A percentile compares a stretch with the other conserved stretches of the same genome.
phyloP scores from a whole-genome alignment of 2,113 vertebrate genomes.

The Labrus mixtus region DNA sequence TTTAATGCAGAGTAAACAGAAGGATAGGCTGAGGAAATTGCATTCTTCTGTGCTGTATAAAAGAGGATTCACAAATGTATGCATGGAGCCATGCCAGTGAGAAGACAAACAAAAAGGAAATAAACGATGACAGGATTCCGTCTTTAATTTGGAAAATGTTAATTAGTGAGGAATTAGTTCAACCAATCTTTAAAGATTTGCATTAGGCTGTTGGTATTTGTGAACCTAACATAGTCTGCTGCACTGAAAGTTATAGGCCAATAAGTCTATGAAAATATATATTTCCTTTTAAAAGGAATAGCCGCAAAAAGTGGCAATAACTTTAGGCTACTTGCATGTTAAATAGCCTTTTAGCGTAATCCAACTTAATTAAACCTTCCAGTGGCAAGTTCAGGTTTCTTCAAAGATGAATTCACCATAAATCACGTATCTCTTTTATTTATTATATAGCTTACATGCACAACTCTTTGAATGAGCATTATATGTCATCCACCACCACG shows the following conservation, averaged over 20 bases:
- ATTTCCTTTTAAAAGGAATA: neutral
- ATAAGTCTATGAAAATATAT: no score
- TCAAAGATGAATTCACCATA: neutral
- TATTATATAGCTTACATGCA: neutral
- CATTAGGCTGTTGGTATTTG: neutral
- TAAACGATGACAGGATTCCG: neutral
- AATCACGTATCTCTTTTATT: neutral
- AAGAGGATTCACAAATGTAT: neutral
- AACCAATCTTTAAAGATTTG: neutral
- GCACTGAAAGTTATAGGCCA: neutral
- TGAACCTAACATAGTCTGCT: neutral
- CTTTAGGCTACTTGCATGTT: neutral
- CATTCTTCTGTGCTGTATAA: neutral
- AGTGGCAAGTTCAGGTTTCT: neutral
- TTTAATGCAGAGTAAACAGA: neutral
- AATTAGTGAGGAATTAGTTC: neutral
- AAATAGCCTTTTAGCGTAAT: conserved; percentile 14
- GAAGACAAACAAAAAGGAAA: conserved; percentile 4
- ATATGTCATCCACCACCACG: conserved; percentile 7
- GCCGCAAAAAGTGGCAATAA: neutral
- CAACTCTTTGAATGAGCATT: neutral
- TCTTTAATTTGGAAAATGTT: neutral
- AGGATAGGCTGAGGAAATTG: neutral
- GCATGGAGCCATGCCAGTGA: neutral
- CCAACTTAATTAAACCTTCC: conserved; percentile 14